Base-by-base conservation (phyloP, 2,888 invertebrate genomes). In the Diaprepes abbreviatus region DNA sequence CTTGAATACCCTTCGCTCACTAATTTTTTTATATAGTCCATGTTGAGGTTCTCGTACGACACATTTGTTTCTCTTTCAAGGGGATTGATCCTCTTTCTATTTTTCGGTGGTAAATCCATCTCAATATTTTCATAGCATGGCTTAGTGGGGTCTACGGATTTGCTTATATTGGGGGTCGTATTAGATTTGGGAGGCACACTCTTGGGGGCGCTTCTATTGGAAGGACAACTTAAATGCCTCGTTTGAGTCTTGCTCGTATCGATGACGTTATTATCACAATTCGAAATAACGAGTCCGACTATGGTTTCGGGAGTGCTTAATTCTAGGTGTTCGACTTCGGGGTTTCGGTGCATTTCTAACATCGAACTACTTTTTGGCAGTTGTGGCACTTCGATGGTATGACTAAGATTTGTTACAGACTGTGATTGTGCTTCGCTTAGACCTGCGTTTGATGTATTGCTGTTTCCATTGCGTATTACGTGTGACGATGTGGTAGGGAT, bases 1-100 rank as follows among this genome's bases (percentile, higher is more conserved):
- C 94, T 93, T 1, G 95, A 91, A 81, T 95, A 97, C 0, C 97
- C 97, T 79, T 96, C 96, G 65, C 90, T 91, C 50, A 96, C 94
- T 70, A 97, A 86, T 73, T 93, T 91, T 16, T 94, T 92, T 70
- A 97, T 95, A 84, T 96, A 93, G 82, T 95, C 95, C 86, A 95
- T 90, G 83, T 95, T 95, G 48, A 96, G 90, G 80, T 96, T 96
- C 85, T 95, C 95, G 80, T 96, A 96, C 48, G 89, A 86, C 21
- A 87, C 87, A 9, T 84, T 82, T 35, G 83, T 83, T 10, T 82
- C 82, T 14, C 81, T 79, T 59, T 83, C 82, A 45, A 83, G 74
- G 0, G 83, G 83, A 73, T 84, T 83, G n/a, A 79, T 74, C 60
- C 75, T 77, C 60, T 78, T 80, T 35, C 71, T 77, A 24, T 74